Conservation (phyloP, 2,113 vertebrate species). For the Scytalopus superciliaris region DNA sequence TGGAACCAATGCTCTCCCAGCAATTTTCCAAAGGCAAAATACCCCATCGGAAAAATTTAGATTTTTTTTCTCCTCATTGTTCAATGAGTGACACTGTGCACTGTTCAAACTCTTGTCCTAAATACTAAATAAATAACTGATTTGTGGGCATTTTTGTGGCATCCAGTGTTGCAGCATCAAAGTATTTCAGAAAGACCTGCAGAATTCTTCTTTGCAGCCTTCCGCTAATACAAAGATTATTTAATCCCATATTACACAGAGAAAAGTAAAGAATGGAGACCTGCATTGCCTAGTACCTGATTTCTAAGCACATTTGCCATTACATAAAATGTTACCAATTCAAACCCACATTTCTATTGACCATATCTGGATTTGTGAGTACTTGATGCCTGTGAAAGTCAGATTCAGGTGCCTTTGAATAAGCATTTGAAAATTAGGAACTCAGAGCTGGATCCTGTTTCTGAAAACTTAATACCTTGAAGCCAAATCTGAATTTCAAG, state of each 20-base stretch:
- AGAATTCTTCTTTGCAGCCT: neutral
- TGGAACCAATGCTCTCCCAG: neutral
- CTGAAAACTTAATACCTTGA: neutral
- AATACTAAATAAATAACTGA: neutral
- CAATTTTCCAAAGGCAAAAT: neutral
- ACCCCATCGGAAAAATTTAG: neutral
- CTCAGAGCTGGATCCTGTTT: neutral
- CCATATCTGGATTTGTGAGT: neutral
- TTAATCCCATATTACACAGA: neutral
- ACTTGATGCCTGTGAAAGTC: neutral
- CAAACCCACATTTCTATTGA: neutral
- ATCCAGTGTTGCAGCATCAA: neutral
- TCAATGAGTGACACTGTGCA: neutral
- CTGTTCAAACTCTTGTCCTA: neutral
- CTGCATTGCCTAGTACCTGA: neutral
- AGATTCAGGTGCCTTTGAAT: neutral
- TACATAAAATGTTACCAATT: neutral
- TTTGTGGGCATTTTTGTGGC: neutral
- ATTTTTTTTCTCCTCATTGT: neutral
- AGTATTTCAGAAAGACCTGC: neutral
- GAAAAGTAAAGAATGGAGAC: neutral
- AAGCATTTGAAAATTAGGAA: slow-evolving; percentile 1
- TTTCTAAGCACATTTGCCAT: neutral
- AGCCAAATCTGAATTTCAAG: neutral
- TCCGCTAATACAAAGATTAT: neutral